A percentile compares a stretch with the other conserved stretches of the same genome.
Evolutionary conservation across 23 tunicate genomes (phyloP).

Genomic region (Diplosoma virens): DNA sequence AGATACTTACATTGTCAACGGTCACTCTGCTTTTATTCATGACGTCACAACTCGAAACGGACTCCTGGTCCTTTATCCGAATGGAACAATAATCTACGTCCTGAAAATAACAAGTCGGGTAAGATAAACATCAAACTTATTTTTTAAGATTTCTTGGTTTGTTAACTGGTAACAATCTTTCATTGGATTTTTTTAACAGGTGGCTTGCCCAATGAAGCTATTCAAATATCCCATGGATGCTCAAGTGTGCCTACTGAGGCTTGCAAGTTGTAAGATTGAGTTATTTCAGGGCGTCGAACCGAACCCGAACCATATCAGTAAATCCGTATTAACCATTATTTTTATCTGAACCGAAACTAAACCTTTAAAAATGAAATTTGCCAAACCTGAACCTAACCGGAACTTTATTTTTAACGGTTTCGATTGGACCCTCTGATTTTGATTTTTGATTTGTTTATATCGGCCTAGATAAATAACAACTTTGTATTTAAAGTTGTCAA

Average conservation of each 20-base stretch:
- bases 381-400: no score
- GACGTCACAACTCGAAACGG: constrained; percentile 71
- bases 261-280: constrained; percentile 51
- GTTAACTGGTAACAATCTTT: background rate
- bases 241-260: constrained; percentile 36
- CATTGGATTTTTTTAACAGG: constrained; percentile 21
- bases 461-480: no score
- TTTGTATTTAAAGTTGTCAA: no score
- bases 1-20: constrained; percentile 63
- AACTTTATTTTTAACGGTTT: no score
- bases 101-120: constrained; percentile 56
- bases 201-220: constrained; percentile 55
- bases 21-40: constrained; percentile 56
- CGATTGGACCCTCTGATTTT: no score
- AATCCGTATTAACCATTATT: no score
- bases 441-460: no score
- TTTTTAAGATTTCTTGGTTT: background rate
- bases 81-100: constrained; percentile 54
- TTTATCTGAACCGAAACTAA: no score
- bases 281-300: no score
- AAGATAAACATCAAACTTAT: background rate
- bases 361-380: no score
- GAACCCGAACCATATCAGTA: no score
- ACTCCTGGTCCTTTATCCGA: constrained; percentile 36
- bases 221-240: constrained; percentile 62